phyloP scores from a whole-genome alignment of 2,113 vertebrate genomes.

The Hippocampus zosterae region DNA sequence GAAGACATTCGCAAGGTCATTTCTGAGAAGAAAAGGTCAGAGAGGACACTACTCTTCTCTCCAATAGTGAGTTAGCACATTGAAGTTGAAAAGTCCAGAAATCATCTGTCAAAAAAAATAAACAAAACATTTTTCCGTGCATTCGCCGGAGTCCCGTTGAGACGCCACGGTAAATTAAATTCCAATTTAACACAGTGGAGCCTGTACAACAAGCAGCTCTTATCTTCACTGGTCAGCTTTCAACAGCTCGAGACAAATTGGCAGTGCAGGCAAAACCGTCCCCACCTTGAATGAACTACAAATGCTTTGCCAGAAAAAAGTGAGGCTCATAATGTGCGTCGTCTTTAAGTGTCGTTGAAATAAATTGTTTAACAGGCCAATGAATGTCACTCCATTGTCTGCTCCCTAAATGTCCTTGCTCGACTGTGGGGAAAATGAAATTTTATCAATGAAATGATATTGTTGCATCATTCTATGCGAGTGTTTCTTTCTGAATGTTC shows the following conservation, averaged over 20 bases:
- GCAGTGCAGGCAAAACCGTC: conserved; percentile 3
- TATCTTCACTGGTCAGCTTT: conserved; percentile 41
- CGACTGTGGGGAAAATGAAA: background rate
- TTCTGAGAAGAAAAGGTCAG: conserved; percentile 21
- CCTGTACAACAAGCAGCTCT: conserved; percentile 25
- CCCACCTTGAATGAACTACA: conserved; percentile 7
- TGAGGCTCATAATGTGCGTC: conserved; percentile 4
- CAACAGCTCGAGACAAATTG: conserved; percentile 20
- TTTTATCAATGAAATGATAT: background rate
- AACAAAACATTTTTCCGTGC: background rate
- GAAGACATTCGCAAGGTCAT: conserved; percentile 4
- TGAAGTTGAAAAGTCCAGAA: background rate
- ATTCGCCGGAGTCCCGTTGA: conserved; percentile 10
- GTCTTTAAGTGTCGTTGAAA: conserved; percentile 13
- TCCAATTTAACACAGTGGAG: conserved; percentile 9
- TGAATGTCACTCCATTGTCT: background rate
- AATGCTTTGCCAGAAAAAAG: background rate
- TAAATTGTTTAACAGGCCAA: background rate
- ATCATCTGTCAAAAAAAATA: too few species aligned
- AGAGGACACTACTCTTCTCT: conserved; percentile 13
- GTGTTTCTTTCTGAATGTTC: background rate
- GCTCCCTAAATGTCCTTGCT: background rate
- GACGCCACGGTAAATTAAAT: conserved; percentile 29
- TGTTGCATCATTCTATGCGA: background rate
- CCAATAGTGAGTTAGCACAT: background rate